Evolutionary conservation across 1,140 invertebrate genomes (phyloP).

Genomic region (Drosophila subpulchrella): DNA sequence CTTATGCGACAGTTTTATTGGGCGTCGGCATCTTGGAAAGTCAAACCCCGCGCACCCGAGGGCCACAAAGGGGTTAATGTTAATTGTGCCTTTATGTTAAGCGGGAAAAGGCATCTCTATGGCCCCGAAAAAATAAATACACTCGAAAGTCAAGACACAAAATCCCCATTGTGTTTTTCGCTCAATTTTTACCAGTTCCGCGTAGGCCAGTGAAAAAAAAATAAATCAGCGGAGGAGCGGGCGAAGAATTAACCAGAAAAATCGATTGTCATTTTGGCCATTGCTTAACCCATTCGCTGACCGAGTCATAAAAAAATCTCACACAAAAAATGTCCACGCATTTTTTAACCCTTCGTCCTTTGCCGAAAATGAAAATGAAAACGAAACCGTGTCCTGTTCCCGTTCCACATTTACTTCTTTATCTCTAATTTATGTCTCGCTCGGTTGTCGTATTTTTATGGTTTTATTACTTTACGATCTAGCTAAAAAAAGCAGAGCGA

Average conservation of each 20-base stretch:
- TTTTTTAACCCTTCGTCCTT: slow-evolving; percentile 70
- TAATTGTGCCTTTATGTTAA: slow-evolving; percentile 80
- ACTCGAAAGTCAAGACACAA: slow-evolving; percentile 35
- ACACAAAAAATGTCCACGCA: slow-evolving; percentile 59
- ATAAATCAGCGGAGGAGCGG: slow-evolving; percentile 32
- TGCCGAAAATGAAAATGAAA: slow-evolving; percentile 23
- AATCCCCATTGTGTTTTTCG: slow-evolving; percentile 22
- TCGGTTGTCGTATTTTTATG: slow-evolving; percentile 58
- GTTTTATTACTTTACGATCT: slow-evolving; percentile 76
- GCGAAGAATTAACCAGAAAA: slow-evolving; percentile 43
- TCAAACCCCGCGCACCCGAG: slow-evolving; percentile 30
- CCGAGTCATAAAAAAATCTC: slow-evolving; percentile 34
- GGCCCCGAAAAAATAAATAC: slow-evolving; percentile 21
- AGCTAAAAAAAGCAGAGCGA: slow-evolving; percentile 44
- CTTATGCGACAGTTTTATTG: slow-evolving; percentile 81
- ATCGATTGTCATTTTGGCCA: slow-evolving; percentile 32
- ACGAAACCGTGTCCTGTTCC: slow-evolving; percentile 47
- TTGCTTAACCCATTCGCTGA: slow-evolving; percentile 56
- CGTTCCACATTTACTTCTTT: slow-evolving; percentile 76
- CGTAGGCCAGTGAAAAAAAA: slow-evolving; percentile 41
- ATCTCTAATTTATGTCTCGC: slow-evolving; percentile 52
- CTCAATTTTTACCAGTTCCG: slow-evolving; percentile 58
- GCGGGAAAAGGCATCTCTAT: slow-evolving; percentile 54
- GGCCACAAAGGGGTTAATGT: slow-evolving; percentile 75
- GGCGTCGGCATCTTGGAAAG: slow-evolving; percentile 55